These are phyloP conservation scores for Clavelina lepadiformis DNA, from an alignment of 23 tunicate species.

Conservation along the genomic window DNA sequence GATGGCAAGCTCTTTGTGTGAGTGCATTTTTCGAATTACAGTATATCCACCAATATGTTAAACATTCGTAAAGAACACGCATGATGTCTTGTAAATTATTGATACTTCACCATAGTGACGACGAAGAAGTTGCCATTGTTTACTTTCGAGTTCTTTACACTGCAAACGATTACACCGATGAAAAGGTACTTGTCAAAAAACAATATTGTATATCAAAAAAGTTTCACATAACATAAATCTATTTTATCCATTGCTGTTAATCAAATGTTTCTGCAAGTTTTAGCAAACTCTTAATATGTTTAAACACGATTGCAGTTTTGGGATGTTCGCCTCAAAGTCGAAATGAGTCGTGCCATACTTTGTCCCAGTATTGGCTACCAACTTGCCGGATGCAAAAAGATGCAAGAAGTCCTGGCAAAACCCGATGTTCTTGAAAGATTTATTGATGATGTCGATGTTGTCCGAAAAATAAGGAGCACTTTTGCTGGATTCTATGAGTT, in stretches of 20 bases:
- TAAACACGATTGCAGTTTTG: too few relatives aligned
- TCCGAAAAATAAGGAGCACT: slow-evolving; percentile 33
- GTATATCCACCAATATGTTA: too few relatives aligned
- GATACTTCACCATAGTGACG: slow-evolving; percentile 45
- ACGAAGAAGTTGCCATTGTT: slow-evolving; percentile 69
- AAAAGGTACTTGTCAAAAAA: slow-evolving; percentile 54
- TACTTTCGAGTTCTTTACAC: slow-evolving; percentile 61
- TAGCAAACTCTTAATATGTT: too few relatives aligned
- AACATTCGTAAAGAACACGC: too few relatives aligned
- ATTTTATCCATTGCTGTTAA: too few relatives aligned
- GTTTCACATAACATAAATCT: too few relatives aligned
- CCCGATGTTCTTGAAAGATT: slow-evolving; percentile 63
- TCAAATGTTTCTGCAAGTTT: too few relatives aligned
- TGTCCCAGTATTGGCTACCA: slow-evolving; percentile 70
- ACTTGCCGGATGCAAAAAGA: slow-evolving; percentile 75
- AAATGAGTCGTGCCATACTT: slow-evolving; percentile 55
- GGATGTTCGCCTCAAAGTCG: slow-evolving; percentile 56
- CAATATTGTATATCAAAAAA: too few relatives aligned
- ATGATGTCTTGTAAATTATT: too few relatives aligned
- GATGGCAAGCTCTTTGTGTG: too few relatives aligned
- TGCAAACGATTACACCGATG: slow-evolving; percentile 44
- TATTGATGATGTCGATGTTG: slow-evolving; percentile 25
- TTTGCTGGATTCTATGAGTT: slow-evolving; percentile 61
- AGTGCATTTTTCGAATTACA: too few relatives aligned
- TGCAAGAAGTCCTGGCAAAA: slow-evolving; percentile 69